A percentile compares a stretch with the other conserved stretches of the same genome.
Evolutionary conservation across 2,113 vertebrate genomes (phyloP).

Genomic region (Cygnus buccinator): DNA sequence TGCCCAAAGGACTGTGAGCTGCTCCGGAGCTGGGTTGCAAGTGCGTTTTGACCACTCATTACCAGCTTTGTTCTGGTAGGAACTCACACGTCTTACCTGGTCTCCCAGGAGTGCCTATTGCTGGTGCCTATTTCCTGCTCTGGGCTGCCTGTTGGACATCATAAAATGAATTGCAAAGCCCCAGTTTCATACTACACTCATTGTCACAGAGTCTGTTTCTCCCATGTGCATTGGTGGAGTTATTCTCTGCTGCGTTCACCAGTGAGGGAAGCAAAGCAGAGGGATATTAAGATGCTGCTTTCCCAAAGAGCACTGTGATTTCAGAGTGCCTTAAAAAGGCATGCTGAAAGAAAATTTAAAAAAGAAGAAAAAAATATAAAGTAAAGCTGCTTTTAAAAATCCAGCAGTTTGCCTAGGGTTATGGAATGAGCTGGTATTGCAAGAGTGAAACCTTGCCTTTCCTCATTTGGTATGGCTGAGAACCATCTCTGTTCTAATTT

Average conservation of each 20-base stretch:
- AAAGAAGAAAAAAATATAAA: neutral
- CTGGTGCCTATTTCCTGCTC: neutral
- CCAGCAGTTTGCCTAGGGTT: neutral
- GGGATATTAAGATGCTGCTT: neutral
- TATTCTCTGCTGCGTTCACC: neutral
- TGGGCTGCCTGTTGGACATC: neutral
- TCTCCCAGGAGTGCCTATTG: neutral
- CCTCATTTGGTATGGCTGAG: constrained; percentile 41
- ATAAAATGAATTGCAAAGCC: neutral
- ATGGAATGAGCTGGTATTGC: constrained; percentile 6
- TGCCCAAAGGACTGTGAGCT: neutral
- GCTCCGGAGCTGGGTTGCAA: neutral
- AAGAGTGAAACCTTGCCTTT: constrained; percentile 48
- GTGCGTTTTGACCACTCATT: neutral
- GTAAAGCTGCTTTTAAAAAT: neutral
- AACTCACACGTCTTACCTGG: neutral
- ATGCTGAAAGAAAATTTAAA: neutral
- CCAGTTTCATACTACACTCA: neutral
- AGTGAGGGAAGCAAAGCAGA: neutral
- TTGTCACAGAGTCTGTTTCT: neutral
- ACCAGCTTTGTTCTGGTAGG: neutral
- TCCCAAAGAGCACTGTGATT: neutral
- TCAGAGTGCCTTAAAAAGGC: neutral
- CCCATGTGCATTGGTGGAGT: neutral
- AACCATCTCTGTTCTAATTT: neutral